Evolutionary conservation across 2,888 invertebrate genomes (phyloP), one percentile per base, ranked within the genome.

Genomic region (Sturmia bella): DNA sequence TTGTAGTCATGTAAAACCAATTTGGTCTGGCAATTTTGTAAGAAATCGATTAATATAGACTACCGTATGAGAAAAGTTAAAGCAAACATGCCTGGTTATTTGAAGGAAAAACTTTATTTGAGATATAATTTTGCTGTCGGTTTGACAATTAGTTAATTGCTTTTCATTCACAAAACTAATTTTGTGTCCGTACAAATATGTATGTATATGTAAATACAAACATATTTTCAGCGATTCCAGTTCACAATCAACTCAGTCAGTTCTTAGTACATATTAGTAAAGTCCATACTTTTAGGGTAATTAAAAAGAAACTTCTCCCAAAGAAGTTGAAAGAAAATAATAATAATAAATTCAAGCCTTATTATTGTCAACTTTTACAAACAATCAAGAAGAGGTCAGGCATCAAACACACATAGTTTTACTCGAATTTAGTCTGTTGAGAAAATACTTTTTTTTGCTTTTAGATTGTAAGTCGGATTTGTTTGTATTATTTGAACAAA

Each of bases 61-160:
- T 43, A 6, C 9, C 9, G 2, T 17, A n/a, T 27, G 13, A n/a
- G 7, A 4, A 41, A 27, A 54, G 39, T 27, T 39, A 69, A 61
- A 56, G 9, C 17, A 15, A 27, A 61, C 24, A 32, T 19, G 27
- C 11, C 27, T 54, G 66, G 37, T 12, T 21, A 43, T 50, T 52
- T 39, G 48, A 64, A 12, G 13, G 45, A 43, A 50, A 69, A 21
- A 3, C 37, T 45, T 45, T 57, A 11, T 21, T 12, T 37, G 4
- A 17, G 43, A 3, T 43, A 43, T 52, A 43, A 7, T 63, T 56
- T 27, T 43, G 13, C 54, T 48, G 69, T 63, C 61, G 63, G 76
- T 56, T 77, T 69, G 69, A 63, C 76, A 69, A 70, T 77, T 63
- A 69, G 56, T 56, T 77, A 77, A 77, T 77, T 77, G 76, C 54